These are phyloP conservation scores for Megamerina dolium DNA, from an alignment of 2,888 invertebrate species.

Conservation along the genomic window DNA sequence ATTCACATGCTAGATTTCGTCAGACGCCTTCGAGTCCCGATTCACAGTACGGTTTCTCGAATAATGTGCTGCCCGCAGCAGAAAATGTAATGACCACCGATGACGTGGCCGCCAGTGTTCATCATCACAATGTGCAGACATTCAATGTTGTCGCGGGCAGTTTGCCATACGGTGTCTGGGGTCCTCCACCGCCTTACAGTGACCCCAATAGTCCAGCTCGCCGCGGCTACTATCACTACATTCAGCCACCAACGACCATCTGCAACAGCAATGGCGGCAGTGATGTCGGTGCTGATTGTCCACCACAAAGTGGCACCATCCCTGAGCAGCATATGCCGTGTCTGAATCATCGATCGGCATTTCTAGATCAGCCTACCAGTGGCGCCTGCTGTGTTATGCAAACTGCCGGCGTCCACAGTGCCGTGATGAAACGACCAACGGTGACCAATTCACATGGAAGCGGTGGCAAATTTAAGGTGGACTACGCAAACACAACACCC, in stretches of 20 bases:
- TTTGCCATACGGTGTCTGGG: slow-evolving; percentile 66
- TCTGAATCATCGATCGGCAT: slow-evolving; percentile 14
- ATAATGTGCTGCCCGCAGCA: slow-evolving; percentile 27
- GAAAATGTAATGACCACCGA: slow-evolving; percentile 19
- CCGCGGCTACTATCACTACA: slow-evolving; percentile 49
- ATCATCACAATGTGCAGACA: slow-evolving; percentile 33
- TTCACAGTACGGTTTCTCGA: slow-evolving; percentile 74
- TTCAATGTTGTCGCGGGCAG: slow-evolving; percentile 55
- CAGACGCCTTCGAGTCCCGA: slow-evolving; percentile 68
- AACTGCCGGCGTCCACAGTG: slow-evolving; percentile 21
- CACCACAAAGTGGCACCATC: background rate
- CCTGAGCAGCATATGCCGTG: slow-evolving; percentile 12
- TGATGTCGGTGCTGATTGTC: background rate
- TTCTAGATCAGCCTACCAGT: slow-evolving; percentile 17
- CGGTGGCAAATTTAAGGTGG: slow-evolving; percentile 34
- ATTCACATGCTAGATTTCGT: slow-evolving; percentile 49
- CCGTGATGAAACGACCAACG: slow-evolving; percentile 14
- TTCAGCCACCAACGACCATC: slow-evolving; percentile 30
- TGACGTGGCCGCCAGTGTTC: slow-evolving; percentile 16
- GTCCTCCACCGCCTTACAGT: slow-evolving; percentile 83
- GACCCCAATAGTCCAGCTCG: slow-evolving; percentile 68
- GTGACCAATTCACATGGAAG: slow-evolving; percentile 23
- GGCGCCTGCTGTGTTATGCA: background rate
- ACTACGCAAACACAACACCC: slow-evolving; percentile 55
- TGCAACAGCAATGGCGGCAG: slow-evolving; percentile 22